These are phyloP conservation scores for Solenodon paradoxus DNA, from an alignment of 2,113 vertebrate species.

Conservation along the genomic window DNA sequence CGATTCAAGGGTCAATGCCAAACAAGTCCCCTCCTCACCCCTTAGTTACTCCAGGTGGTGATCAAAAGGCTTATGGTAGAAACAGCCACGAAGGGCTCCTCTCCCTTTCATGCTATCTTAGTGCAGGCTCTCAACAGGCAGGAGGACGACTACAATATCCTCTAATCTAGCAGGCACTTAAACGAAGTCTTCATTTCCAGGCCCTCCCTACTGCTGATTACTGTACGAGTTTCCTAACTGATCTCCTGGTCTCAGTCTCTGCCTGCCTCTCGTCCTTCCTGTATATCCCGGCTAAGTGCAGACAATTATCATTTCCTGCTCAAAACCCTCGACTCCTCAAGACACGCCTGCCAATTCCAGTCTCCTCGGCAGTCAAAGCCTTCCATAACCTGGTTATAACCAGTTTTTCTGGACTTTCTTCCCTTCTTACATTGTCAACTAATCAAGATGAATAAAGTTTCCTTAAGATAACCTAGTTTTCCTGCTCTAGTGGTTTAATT, in stretches of 20 bases:
- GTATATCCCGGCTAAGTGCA: not conserved
- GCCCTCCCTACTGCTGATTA: not conserved
- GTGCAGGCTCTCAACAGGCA: not conserved
- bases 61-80: not conserved
- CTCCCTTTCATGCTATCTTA: not conserved
- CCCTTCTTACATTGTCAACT: not conserved
- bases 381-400: conserved; percentile 16
- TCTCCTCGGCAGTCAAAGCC: not conserved
- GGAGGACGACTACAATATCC: not conserved
- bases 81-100: not conserved
- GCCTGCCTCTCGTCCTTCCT: not conserved
- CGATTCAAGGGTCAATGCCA: conserved; percentile 9
- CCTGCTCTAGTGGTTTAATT: not conserved
- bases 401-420: not conserved
- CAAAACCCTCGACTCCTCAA: conserved; percentile 22
- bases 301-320: conserved; percentile 30
- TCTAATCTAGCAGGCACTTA: not conserved
- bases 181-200: not conserved
- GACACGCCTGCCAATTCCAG: not conserved
- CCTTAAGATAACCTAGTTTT: not conserved
- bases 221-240: not conserved
- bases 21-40: not conserved
- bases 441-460: not conserved
- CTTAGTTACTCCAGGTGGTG: not conserved
- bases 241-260: not conserved